A percentile compares a stretch with the other conserved stretches of the same genome.
phyloP scores from a whole-genome alignment of 1,140 invertebrate genomes.

The Camponotus vicinus region DNA sequence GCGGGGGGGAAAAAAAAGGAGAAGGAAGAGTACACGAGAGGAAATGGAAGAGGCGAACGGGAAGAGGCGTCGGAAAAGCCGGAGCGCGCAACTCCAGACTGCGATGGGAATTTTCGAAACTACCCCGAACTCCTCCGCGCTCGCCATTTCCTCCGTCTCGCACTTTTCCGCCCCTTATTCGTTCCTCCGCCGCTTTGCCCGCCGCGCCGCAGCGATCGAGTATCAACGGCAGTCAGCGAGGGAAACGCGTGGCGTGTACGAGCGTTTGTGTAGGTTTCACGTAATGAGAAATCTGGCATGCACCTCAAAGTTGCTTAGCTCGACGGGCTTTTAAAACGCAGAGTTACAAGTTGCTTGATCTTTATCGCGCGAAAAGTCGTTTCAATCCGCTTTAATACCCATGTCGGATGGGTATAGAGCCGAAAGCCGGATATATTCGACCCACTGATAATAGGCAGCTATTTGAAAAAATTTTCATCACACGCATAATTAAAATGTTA shows the following conservation, averaged over 20 bases:
- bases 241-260: constrained; percentile 45
- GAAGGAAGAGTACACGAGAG: constrained; percentile 63
- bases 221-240: constrained; percentile 55
- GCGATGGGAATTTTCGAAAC: constrained; percentile 76
- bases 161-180: constrained; percentile 59
- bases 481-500: not conserved
- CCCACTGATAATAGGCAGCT: not conserved
- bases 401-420: not conserved
- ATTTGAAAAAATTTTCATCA: not conserved
- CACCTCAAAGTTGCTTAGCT: constrained; percentile 42
- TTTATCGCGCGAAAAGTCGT: constrained; percentile 54
- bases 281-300: constrained; percentile 58
- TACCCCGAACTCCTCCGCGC: constrained; percentile 41
- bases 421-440: not conserved
- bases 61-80: constrained; percentile 78
- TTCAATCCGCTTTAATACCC: constrained; percentile 45
- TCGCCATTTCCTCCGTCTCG: constrained; percentile 51
- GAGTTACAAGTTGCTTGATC: constrained; percentile 37
- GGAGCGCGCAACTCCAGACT: constrained; percentile 63
- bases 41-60: constrained; percentile 77
- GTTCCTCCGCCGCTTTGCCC: constrained; percentile 30
- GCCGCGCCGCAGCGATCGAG: constrained; percentile 41
- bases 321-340: constrained; percentile 38
- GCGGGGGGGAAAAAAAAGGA: constrained; percentile 52
- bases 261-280: constrained; percentile 54